Evolutionary conservation across 2,113 vertebrate genomes (phyloP).

Genomic region (Melanerpes aurifrons): DNA sequence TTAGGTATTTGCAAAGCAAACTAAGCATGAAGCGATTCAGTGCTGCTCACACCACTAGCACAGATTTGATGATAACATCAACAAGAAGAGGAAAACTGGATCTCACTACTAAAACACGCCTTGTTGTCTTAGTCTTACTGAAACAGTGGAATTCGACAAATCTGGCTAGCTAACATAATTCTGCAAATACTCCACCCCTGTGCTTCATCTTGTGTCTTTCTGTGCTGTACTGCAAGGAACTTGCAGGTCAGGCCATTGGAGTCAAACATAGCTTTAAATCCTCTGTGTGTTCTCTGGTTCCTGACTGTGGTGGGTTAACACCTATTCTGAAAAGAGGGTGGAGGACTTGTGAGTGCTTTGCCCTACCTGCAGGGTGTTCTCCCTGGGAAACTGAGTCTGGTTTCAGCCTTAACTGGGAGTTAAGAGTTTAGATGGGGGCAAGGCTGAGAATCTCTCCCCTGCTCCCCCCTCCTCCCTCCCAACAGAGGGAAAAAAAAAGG

Average conservation of each 20-base stretch:
- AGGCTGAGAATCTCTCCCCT: no score
- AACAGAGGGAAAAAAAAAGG: no score
- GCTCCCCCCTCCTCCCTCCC: no score
- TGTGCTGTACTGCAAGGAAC: neutral
- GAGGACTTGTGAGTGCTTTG: no score
- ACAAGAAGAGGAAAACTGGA: neutral
- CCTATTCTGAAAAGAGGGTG: no score
- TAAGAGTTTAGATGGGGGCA: no score
- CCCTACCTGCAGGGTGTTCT: no score
- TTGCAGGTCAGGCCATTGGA: neutral
- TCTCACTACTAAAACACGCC: neutral
- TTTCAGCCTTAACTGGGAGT: no score
- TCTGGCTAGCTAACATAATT: neutral
- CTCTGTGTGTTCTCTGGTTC: neutral
- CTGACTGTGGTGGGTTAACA: neutral
- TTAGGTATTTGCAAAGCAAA: neutral
- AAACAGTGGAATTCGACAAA: neutral
- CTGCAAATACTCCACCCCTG: neutral
- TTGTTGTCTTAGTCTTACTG: neutral
- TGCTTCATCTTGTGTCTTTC: neutral
- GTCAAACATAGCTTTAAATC: neutral
- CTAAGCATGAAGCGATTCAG: neutral
- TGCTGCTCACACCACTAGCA: neutral
- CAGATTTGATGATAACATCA: neutral
- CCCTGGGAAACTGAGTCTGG: no score